phyloP scores from a whole-genome alignment of 2,113 vertebrate species.

The Chloropsis hardwickii region DNA sequence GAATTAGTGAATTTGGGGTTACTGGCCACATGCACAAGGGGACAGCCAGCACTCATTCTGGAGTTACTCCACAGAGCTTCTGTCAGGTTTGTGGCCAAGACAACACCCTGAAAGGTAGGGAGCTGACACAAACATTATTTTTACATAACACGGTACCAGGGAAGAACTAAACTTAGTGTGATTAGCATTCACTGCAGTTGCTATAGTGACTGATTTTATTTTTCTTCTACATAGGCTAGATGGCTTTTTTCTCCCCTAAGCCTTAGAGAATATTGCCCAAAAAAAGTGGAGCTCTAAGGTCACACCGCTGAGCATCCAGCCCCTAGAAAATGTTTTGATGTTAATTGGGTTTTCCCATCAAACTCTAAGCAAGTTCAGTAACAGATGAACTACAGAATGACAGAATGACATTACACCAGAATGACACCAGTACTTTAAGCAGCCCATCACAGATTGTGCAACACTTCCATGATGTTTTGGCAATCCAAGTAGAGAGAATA shows the following conservation, averaged over 20 bases:
- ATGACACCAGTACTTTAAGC: not conserved
- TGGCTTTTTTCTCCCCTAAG: not conserved
- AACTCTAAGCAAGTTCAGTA: not conserved
- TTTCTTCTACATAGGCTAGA: not conserved
- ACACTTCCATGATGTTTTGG: not conserved
- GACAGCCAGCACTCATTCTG: not conserved
- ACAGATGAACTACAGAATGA: not conserved
- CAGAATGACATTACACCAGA: not conserved
- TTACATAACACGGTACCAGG: not conserved
- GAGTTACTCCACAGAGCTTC: not conserved
- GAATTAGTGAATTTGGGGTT: not conserved
- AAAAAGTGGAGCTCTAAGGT: not conserved
- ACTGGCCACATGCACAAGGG: rapidly evolving
- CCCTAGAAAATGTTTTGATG: not conserved
- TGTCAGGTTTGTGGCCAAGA: not conserved
- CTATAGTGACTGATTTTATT: not conserved
- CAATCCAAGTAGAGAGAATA: not conserved
- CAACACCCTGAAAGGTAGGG: not conserved
- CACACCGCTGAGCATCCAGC: not conserved
- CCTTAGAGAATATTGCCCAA: not conserved
- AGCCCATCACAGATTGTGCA: not conserved
- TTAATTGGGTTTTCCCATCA: not conserved
- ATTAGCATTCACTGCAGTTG: not conserved
- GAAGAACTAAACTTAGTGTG: not conserved
- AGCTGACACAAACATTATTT: not conserved